Evolutionary conservation across 2,113 vertebrate genomes (phyloP), one percentile per base, ranked within the genome.

Genomic region (Castor canadensis): DNA sequence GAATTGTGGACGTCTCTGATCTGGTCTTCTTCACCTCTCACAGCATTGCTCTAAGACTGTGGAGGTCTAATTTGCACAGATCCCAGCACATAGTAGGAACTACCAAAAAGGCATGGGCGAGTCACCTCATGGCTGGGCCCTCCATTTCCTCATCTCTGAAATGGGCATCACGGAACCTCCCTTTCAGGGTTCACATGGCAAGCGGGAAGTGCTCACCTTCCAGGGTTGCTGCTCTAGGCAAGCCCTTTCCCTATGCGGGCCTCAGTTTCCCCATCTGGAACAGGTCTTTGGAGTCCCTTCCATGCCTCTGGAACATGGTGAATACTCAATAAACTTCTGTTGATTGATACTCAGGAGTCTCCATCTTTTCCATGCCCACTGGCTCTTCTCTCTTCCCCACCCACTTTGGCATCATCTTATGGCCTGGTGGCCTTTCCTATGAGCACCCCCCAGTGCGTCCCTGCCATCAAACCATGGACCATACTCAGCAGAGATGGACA

Each of bases 11-110:
- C 89, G 38, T 58, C 52, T 88, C 72, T 32, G 71, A 40, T n/a
- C 72, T 26, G 11, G 3, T 28, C 56, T n/a, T 47, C 76, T 66
- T 84, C 43, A 30, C 11, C 22, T 22, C 45, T 52, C 43, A 43
- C 52, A 2, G 32, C 5, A 0, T 0, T 1, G 5, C 69, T 40
- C 30, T 1, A 0, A 66, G 73, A 38, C 16, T 47, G 19, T 0
- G 8, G 0, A 28, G 49, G 43, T 15, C 40, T 54, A 9, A 38
- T 40, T 32, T 47, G 72, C 22, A 0, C 2, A 1, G 28, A 13
- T 43, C 17, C 6, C 28, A 20, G 76, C n/a, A 11, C 22, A 0
- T 0, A 22, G 60, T 28, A 32, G 64, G 40, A 7, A 4, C 24
- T 66, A 72, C 7, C 13, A 28, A 19, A 11, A 24, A 32, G 75